A percentile compares a stretch with the other conserved stretches of the same genome.
Evolutionary conservation across 2,888 invertebrate genomes (phyloP).

Genomic region (Endotricha flammealis): DNA sequence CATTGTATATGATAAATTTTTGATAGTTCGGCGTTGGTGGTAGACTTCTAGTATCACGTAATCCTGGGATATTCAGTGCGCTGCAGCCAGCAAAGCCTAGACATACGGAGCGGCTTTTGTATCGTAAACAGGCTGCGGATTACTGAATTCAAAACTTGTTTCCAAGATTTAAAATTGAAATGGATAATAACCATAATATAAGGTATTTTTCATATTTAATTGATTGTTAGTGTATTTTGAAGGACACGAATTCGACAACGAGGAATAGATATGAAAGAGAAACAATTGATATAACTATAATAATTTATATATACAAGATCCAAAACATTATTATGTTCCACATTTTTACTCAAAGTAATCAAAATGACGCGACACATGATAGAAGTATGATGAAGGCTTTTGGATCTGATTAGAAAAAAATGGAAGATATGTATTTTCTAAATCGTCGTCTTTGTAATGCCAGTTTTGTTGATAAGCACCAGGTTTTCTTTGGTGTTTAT

Average conservation of each 20-base stretch:
- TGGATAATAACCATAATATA: neutral
- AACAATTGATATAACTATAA: no score
- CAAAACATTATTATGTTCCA: no score
- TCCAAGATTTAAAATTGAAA: slow-evolving; percentile 1
- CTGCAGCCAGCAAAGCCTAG: slow-evolving; percentile 33
- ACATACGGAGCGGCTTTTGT: slow-evolving; percentile 22
- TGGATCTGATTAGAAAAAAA: neutral
- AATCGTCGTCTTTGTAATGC: no score
- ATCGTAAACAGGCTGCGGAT: slow-evolving; percentile 32
- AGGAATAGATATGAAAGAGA: no score
- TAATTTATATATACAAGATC: no score
- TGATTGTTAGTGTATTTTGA: no score
- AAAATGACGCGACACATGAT: slow-evolving; percentile 42
- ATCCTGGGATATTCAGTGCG: slow-evolving; percentile 33
- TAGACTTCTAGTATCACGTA: slow-evolving; percentile 20
- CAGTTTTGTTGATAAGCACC: no score
- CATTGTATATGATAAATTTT: slow-evolving; percentile 23
- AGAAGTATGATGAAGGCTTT: slow-evolving; percentile 39
- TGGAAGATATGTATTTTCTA: slow-evolving; percentile 4
- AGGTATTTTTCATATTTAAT: neutral
- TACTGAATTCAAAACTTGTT: slow-evolving; percentile 25
- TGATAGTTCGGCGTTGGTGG: slow-evolving; percentile 1
- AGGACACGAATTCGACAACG: no score
- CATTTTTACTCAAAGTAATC: slow-evolving; percentile 37
- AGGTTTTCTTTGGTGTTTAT: no score